Evolutionary conservation across 2,113 vertebrate genomes (phyloP).

Genomic region (Melanerpes aurifrons): DNA sequence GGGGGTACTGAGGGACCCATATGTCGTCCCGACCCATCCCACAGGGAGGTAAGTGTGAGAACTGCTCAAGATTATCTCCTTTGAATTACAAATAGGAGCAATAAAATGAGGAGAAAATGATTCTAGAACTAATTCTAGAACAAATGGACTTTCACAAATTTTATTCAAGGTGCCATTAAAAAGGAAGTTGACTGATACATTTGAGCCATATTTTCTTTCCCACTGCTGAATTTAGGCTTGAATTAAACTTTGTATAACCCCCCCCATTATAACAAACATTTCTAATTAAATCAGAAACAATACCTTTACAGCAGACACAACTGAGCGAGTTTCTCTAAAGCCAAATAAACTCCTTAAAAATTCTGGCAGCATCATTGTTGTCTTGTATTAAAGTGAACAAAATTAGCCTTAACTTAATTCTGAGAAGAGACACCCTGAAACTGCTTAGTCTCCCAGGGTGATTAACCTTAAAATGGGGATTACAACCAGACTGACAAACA

Average conservation of each 20-base stretch:
- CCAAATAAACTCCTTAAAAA: conserved; percentile 42
- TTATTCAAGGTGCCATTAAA: neutral
- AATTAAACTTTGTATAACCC: neutral
- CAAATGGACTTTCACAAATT: neutral
- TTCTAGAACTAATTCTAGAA: neutral
- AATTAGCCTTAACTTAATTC: conserved; percentile 45
- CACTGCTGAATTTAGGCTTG: conserved; percentile 14
- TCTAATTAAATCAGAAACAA: conserved; percentile 53
- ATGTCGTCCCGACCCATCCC: no score
- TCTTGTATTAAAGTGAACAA: conserved; percentile 39
- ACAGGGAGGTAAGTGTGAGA: neutral
- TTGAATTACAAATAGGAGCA: neutral
- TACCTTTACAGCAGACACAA: neutral
- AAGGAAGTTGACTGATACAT: neutral
- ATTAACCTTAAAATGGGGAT: conserved; percentile 7
- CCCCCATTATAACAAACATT: conserved; percentile 31
- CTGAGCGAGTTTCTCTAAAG: conserved; percentile 2
- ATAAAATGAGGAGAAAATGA: neutral
- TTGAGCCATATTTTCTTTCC: neutral
- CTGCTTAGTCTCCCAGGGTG: neutral
- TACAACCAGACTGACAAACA: conserved; percentile 26
- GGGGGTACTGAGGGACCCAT: no score
- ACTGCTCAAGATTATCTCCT: neutral
- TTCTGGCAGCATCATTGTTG: conserved; percentile 33
- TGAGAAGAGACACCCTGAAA: neutral